Percentiles rank a stretch among this genome's conserved stretches.
Evolutionary conservation across 2,113 vertebrate species (phyloP).

Genomic region (Actenoides hombroni): DNA sequence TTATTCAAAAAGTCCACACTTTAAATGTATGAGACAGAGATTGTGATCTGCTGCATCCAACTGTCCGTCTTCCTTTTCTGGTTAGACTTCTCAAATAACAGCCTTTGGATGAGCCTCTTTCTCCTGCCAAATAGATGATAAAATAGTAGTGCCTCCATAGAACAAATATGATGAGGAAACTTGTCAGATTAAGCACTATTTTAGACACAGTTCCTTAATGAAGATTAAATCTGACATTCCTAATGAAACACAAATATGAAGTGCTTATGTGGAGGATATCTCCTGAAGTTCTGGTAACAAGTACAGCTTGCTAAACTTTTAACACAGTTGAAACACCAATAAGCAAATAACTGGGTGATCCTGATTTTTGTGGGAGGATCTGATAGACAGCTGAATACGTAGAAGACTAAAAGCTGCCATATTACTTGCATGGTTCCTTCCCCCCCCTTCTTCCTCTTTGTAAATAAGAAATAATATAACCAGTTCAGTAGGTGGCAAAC

Average conservation of each 20-base stretch:
- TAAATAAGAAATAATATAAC: background rate
- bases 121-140: background rate
- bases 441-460: background rate
- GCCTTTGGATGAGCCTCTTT: background rate
- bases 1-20: background rate
- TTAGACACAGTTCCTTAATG: background rate
- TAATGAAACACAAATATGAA: background rate
- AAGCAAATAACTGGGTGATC: slow-evolving; percentile 39
- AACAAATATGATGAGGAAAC: background rate
- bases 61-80: background rate
- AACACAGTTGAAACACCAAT: background rate
- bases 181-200: background rate
- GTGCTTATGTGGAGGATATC: background rate
- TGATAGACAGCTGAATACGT: background rate
- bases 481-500: slow-evolving; percentile 1
- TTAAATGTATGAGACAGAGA: background rate
- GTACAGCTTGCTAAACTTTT: slow-evolving; percentile 19
- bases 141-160: background rate
- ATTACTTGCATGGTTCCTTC: background rate
- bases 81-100: background rate
- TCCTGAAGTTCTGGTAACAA: background rate
- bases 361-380: slow-evolving; percentile 3
- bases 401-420: background rate
- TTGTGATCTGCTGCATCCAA: background rate
- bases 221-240: background rate